Conservation (phyloP, 2,113 vertebrate species). For the Mobula birostris region DNA sequence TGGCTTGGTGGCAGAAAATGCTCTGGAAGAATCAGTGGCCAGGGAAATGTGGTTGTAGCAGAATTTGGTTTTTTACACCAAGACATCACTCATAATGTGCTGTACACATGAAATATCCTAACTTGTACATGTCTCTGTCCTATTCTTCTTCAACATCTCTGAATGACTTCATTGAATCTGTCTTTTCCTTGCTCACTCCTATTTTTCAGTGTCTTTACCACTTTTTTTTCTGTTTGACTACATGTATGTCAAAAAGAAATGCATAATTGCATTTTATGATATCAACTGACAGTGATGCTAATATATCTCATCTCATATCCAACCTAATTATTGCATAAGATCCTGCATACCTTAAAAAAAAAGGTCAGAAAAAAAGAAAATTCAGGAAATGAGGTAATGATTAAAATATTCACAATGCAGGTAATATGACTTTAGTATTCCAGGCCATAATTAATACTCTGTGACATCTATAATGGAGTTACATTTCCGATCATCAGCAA, state of each 20-base stretch:
- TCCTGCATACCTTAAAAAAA: background rate
- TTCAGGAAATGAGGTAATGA: conserved; percentile 1
- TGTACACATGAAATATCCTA: background rate
- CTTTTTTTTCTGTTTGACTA: background rate
- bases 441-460: background rate
- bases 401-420: background rate
- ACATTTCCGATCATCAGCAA: background rate
- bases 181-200: background rate
- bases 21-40: too few species aligned
- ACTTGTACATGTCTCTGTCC: background rate
- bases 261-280: background rate
- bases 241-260: background rate
- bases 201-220: background rate
- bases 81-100: background rate
- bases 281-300: background rate
- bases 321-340: background rate
- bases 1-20: too few species aligned
- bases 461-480: background rate
- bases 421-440: background rate
- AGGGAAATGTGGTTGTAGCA: too few species aligned
- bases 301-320: background rate
- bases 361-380: background rate
- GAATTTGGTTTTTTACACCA: background rate
- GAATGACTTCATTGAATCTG: background rate
- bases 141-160: background rate